Evolutionary conservation across 2,888 invertebrate species (phyloP), one percentile per base, ranked within the genome.

Genomic region (Tromatobia lineatoria): DNA sequence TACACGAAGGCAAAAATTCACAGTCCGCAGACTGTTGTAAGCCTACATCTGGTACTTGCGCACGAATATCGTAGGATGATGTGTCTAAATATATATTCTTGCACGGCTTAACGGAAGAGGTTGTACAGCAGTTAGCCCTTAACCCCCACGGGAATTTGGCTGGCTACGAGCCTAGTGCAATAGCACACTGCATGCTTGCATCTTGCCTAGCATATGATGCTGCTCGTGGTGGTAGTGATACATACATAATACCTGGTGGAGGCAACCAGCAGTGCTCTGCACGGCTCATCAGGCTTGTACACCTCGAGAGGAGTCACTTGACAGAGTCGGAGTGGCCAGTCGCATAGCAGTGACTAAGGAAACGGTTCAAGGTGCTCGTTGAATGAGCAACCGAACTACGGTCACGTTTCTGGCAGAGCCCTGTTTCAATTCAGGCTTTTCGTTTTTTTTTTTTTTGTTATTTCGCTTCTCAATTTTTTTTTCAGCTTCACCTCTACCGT

Each of bases 1-100:
- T 61, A 64, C 61, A 18, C 7, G 3, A 69, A 54, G 73, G 47
- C 11, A 45, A 74, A n/a, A n/a, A 15, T 54, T 57, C 57, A 25
- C 57, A 13, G 57, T 57, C 57, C 57, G 29, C 57, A 47, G 25
- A 13, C 42, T 18, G 8, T 13, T 64, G 8, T 52, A 78, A 50
- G 50, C 71, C 23, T 25, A 71, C 71, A 80, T 67, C 42, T 52
- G 80, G 73, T 76, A 80, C 80, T 83, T 83, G 83, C 76, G 83
- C 80, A 80, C 76, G 75, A 64, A 83, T 71, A 69, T 64, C 75
- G 70, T 45, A 64, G 47, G 45, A 6, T 66, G 34, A 67, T 67
- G 73, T 74, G 20, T 69, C 76, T 77, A 80, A 80, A 80, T 83
- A 77, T 80, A 83, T 84, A 57, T 57, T 57, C 13, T 61, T 64